Evolutionary conservation across 1,140 invertebrate genomes (phyloP).

Genomic region (Zaprionus davidi): DNA sequence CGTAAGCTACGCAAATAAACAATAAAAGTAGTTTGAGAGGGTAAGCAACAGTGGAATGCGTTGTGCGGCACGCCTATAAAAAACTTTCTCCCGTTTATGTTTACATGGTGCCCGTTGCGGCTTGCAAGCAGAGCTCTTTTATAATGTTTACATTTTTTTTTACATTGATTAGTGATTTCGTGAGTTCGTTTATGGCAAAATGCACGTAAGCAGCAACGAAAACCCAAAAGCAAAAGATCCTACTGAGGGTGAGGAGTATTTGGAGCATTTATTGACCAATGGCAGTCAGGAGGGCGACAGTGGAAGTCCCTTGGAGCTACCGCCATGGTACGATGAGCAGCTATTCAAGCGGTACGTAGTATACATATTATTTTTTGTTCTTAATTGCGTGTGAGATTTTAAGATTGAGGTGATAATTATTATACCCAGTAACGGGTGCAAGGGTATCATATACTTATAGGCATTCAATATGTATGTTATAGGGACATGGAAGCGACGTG

Average conservation of each 20-base stretch:
- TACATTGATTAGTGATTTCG: constrained; percentile 29
- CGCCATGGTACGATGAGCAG: constrained; percentile 86
- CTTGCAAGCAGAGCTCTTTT: constrained; percentile 12
- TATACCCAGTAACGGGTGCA: not conserved
- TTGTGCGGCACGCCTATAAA: not conserved
- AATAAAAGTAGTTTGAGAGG: not conserved
- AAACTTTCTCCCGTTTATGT: constrained; percentile 38
- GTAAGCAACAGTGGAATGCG: constrained; percentile 18
- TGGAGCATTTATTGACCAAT: constrained; percentile 65
- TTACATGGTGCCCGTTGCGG: not conserved
- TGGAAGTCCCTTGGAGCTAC: constrained; percentile 81
- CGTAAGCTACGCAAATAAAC: not conserved
- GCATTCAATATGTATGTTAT: not conserved
- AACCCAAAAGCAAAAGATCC: constrained; percentile 26
- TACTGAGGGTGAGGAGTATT: constrained; percentile 45
- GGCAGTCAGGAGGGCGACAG: constrained; percentile 76
- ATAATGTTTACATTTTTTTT: constrained; percentile 11
- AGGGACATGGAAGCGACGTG: not conserved
- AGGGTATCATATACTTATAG: not conserved
- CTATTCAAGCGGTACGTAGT: constrained; percentile 85
- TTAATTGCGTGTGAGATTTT: constrained; percentile 8
- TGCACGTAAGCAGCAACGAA: constrained; percentile 32
- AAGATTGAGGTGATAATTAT: not conserved
- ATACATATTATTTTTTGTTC: constrained; percentile 2
- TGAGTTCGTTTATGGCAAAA: constrained; percentile 38